These are phyloP conservation scores for Macroramphosus scolopax DNA, from an alignment of 2,797 vertebrate species.

Conservation along the genomic window DNA sequence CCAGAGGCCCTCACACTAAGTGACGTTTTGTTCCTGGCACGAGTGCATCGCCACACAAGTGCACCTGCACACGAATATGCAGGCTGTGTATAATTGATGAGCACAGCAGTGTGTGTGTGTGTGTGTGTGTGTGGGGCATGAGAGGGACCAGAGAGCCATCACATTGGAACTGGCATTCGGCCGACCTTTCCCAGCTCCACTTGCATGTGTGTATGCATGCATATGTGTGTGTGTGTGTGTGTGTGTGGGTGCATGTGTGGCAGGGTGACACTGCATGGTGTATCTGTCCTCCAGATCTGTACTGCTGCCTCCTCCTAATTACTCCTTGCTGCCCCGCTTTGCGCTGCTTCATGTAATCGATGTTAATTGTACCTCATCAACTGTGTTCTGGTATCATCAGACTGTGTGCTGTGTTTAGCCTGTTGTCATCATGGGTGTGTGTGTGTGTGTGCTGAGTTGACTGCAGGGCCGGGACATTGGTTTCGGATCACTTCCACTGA, in stretches of 20 bases:
- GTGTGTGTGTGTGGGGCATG: no score
- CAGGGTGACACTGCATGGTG: constrained; percentile 1
- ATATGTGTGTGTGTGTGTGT: constrained; percentile 2
- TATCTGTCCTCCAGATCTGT: no score
- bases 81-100: constrained; percentile 72
- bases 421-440: no score
- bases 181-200: constrained; percentile 60
- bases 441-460: no score
- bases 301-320: no score
- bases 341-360: no score
- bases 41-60: constrained; percentile 9
- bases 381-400: no score
- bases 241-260: constrained; percentile 3
- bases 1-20: constrained; percentile 14
- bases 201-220: constrained; percentile 18
- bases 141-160: constrained; percentile 48
- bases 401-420: no score
- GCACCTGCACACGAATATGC: constrained; percentile 22
- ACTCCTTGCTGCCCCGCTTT: no score
- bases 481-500: no score
- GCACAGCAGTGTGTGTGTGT: constrained; percentile 54
- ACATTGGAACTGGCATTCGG: constrained; percentile 57
- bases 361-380: no score
- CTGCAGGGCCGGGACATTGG: no score
- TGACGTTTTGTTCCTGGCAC: constrained; percentile 20